Base-by-base conservation (phyloP, 2,888 invertebrate species). In the Slavum lentiscoides region DNA sequence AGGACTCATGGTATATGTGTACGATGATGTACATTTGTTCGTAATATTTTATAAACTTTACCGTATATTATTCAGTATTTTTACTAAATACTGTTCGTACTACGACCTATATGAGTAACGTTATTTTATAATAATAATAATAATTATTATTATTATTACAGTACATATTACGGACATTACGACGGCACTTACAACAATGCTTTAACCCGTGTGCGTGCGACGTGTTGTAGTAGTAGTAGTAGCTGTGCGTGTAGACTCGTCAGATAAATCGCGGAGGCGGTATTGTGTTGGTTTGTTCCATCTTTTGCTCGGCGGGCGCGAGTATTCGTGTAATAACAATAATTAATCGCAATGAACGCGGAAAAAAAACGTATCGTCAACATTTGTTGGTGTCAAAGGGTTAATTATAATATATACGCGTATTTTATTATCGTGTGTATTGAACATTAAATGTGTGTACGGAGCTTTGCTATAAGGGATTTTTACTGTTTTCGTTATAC, bases 221-320 rank as follows among this genome's bases (percentile, higher is more conserved):
- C 30, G 30, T 30, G 30, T 1, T 30, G 30, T 30, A 30, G 30
- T 30, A 55, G 55, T 1, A 2, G 30, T 30, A 30, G 30, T 30
- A 55, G 55, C 19, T 76, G 58, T 58, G 30, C 30, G 30, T 30
- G 39, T 55, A 66, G 58, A 39, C 23, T 74, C 23, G 66, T 55
- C 19, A 39, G 21, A 62, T 66, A 23, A 66, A 67, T 23, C 58
- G 55, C 37, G 37, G 74, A 19, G 49, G 39, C 23, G 55, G 39
- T 23, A 23, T 30, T 30, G 66, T 23, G 66, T 43, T 30, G 30
- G 30, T 30, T 30, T 30, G 30, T 30, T 67, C 74, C 74, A 66
- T 75, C 66, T 43, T n/a, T 90, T 53, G n/a, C 64, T 23, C n/a
- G 39, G n/a, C 64, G 39, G 30, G 39, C 15, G 53, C 19, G 21